Evolutionary conservation across 2,888 invertebrate genomes (phyloP).

Genomic region (Cremastinae sp.): DNA sequence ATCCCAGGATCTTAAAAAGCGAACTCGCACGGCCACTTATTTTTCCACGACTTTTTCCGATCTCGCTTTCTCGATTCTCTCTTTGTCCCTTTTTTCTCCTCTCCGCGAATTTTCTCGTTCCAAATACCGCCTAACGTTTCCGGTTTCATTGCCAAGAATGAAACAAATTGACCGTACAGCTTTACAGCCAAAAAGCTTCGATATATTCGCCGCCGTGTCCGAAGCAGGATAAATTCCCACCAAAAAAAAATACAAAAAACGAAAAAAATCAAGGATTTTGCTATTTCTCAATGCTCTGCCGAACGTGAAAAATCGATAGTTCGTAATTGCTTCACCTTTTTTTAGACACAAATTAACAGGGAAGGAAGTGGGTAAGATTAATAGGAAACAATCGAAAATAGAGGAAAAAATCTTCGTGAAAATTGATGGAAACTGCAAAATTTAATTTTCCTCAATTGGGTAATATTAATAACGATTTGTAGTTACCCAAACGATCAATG

Average conservation of each 20-base stretch:
- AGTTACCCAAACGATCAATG: not conserved
- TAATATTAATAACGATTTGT: not conserved
- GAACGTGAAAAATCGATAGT: not conserved
- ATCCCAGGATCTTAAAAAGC: slow-evolving; percentile 30
- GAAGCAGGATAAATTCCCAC: not conserved
- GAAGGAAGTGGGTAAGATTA: not conserved
- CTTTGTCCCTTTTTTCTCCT: slow-evolving; percentile 21
- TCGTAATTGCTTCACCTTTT: not conserved
- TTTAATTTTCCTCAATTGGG: not conserved
- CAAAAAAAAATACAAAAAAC: not conserved
- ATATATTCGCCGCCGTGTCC: slow-evolving; percentile 27
- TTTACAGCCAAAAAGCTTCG: slow-evolving; percentile 38
- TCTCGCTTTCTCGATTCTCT: slow-evolving; percentile 21
- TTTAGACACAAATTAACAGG: not conserved
- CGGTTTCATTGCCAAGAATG: slow-evolving; percentile 55
- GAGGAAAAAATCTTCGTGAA: not conserved
- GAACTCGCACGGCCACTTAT: slow-evolving; percentile 10
- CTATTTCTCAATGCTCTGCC: slow-evolving; percentile 5
- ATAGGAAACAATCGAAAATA: not conserved
- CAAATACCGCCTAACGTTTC: slow-evolving; percentile 24
- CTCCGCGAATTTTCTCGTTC: slow-evolving; percentile 23
- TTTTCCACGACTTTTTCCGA: not conserved
- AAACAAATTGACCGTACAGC: slow-evolving; percentile 51
- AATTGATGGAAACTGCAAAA: not conserved
- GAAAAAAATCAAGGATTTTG: no score